Conservation (phyloP, 1,140 invertebrate genomes). For the Carposina sasakii region DNA sequence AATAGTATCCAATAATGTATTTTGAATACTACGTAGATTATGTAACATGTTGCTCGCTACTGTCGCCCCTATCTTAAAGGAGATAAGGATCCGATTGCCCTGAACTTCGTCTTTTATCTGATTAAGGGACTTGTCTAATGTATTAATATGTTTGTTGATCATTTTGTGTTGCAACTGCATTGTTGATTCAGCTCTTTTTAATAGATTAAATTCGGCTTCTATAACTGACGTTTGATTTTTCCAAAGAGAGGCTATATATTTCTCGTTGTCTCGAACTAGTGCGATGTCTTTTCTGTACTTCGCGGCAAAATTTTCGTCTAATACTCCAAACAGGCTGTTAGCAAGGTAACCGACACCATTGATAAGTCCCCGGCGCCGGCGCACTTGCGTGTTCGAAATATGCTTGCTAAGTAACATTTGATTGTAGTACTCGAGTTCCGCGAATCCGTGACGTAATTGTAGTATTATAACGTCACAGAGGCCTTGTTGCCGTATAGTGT, state of each 20-base stretch:
- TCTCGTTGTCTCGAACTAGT: slow-evolving; percentile 9
- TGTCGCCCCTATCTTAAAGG: slow-evolving; percentile 6
- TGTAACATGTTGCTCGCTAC: slow-evolving; percentile 15
- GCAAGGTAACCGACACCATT: slow-evolving; percentile 23
- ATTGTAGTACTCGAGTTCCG: slow-evolving; percentile 21
- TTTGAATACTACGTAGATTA: slow-evolving; percentile 14
- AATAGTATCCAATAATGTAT: slow-evolving; percentile 13
- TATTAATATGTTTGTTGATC: slow-evolving; percentile 11
- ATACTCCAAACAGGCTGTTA: slow-evolving; percentile 16
- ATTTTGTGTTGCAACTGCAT: slow-evolving; percentile 13
- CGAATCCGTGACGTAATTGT: slow-evolving; percentile 19
- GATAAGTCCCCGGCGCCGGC: slow-evolving; percentile 18
- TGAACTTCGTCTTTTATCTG: slow-evolving; percentile 1
- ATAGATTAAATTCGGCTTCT: slow-evolving; percentile 13
- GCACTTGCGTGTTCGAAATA: neutral
- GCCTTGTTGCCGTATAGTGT: neutral
- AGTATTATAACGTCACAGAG: slow-evolving; percentile 8
- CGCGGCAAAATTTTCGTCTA: slow-evolving; percentile 12
- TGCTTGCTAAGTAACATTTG: slow-evolving; percentile 9
- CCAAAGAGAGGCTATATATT: slow-evolving; percentile 10
- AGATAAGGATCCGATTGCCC: slow-evolving; percentile 8
- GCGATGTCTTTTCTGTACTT: slow-evolving; percentile 13
- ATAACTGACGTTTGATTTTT: slow-evolving; percentile 9
- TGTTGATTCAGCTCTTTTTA: slow-evolving; percentile 11
- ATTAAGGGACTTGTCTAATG: neutral